Evolutionary conservation across 2,797 vertebrate genomes (phyloP).

Genomic region (Sardinella longiceps): DNA sequence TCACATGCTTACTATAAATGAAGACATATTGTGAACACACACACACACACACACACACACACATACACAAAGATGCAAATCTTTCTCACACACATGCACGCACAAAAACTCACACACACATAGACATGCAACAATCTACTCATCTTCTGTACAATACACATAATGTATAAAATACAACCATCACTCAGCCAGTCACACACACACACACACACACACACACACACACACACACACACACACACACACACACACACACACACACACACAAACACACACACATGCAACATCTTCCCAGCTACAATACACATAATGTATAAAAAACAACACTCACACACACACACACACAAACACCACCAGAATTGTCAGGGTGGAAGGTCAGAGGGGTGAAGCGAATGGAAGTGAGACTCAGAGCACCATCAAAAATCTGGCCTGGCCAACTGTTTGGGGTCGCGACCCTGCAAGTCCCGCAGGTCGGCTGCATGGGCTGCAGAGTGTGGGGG

Average conservation of each 20-base stretch:
- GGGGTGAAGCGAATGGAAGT: slow-evolving; percentile 20
- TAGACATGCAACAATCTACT: background rate
- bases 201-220: background rate
- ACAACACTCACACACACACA: background rate
- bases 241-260: no score
- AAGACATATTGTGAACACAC: no score
- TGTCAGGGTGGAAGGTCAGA: background rate
- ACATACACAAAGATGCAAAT: no score
- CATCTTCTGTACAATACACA: no score
- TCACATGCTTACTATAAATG: no score
- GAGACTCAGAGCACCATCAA: slow-evolving; percentile 10
- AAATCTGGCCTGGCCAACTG: slow-evolving; percentile 17
- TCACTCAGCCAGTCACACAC: background rate
- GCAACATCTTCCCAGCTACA: no score
- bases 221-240: no score
- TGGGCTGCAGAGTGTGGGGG: background rate
- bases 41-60: no score
- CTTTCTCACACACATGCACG: background rate
- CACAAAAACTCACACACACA: background rate
- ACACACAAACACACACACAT: no score
- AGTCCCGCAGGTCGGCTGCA: slow-evolving; percentile 8
- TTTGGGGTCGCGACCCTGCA: background rate
- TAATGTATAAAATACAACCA: background rate
- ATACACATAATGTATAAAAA: no score
- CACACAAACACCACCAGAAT: slow-evolving; percentile 13